A percentile compares a stretch with the other conserved stretches of the same genome.
Conservation (phyloP, 2,888 invertebrate genomes). For the Muschampia plurimacula region DNA sequence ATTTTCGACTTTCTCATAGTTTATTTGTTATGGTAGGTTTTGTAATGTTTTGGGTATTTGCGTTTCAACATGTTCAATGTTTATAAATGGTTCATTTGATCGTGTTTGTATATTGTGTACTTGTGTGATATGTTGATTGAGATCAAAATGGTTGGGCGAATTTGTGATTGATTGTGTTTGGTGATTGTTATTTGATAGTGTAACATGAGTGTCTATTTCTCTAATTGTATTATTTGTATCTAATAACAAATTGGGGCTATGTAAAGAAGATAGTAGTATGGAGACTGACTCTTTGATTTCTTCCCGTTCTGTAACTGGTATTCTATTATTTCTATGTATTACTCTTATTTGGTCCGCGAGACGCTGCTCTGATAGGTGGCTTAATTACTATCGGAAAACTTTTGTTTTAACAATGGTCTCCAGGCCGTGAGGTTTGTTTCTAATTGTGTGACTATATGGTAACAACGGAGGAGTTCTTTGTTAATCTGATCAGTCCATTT, state of each 20-base stretch:
- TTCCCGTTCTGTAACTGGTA: constrained; percentile 25
- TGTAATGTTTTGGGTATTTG: background rate
- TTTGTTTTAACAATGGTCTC: constrained; percentile 27
- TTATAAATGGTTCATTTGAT: constrained; percentile 4
- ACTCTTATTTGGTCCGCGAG: constrained; percentile 36
- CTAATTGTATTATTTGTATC: no score
- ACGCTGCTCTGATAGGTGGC: constrained; percentile 35
- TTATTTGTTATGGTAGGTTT: background rate
- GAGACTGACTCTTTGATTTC: background rate
- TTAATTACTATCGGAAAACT: constrained; percentile 26
- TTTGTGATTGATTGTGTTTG: no score
- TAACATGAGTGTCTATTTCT: no score
- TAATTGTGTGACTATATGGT: constrained; percentile 26
- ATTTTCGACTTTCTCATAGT: constrained; percentile 3
- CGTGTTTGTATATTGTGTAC: background rate
- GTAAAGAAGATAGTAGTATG: background rate
- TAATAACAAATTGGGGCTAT: background rate
- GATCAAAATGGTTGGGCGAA: background rate
- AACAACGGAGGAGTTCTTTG: constrained; percentile 37
- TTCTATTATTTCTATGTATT: constrained; percentile 36
- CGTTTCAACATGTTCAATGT: constrained; percentile 2
- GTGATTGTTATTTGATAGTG: no score
- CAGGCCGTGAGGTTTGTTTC: constrained; percentile 33
- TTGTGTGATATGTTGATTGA: background rate
- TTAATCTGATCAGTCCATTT: constrained; percentile 39